Percentiles rank a stretch among this genome's conserved stretches.
phyloP scores from a whole-genome alignment of 2,797 vertebrate genomes.

The Diplodus sargus region DNA sequence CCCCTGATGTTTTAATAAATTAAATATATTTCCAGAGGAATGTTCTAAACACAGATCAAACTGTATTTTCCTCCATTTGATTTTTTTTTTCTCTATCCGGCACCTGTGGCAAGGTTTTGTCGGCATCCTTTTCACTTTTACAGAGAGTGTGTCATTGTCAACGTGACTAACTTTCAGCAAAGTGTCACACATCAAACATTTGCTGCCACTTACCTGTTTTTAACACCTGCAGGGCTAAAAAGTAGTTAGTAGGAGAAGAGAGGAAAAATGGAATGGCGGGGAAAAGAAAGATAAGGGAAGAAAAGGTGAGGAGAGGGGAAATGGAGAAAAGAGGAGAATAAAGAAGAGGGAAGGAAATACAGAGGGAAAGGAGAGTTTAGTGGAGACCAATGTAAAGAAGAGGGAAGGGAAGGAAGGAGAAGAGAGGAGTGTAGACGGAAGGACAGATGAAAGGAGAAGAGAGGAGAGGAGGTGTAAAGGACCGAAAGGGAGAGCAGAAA shows the following conservation, averaged over 20 bases:
- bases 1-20: slow-evolving; percentile 49
- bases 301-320: too few relatives aligned
- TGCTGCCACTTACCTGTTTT: slow-evolving; percentile 13
- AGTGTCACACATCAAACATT: slow-evolving; percentile 36
- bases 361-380: background rate
- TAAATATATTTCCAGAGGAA: slow-evolving; percentile 48
- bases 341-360: background rate
- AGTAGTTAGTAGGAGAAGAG: background rate
- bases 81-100: slow-evolving; percentile 1
- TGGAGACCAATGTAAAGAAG: background rate
- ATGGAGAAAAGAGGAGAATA: background rate
- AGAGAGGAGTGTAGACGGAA: background rate
- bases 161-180: slow-evolving; percentile 22
- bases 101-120: slow-evolving; percentile 32
- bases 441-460: background rate
- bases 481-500: background rate
- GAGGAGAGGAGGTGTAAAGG: too few relatives aligned
- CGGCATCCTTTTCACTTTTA: slow-evolving; percentile 23
- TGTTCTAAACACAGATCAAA: slow-evolving; percentile 48
- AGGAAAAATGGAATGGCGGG: background rate
- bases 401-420: background rate
- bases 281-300: background rate
- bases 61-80: slow-evolving; percentile 23
- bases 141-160: slow-evolving; percentile 17
- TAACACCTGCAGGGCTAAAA: background rate